Evolutionary conservation across 2,797 vertebrate species (phyloP).

Genomic region (Sebastes iracundus): DNA sequence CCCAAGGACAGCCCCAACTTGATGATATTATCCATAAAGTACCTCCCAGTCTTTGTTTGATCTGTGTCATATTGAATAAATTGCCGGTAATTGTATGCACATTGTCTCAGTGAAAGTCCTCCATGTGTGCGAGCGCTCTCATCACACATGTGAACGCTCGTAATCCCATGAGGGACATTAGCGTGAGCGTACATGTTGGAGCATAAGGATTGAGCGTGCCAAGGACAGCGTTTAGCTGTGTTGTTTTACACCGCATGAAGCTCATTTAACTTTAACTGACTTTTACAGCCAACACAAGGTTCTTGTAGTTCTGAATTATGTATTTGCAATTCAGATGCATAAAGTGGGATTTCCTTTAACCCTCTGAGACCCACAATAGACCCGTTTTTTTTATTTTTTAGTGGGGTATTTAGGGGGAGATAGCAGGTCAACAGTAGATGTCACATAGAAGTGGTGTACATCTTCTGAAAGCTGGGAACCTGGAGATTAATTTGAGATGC

Average conservation of each 20-base stretch:
- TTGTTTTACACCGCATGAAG: conserved; percentile 5
- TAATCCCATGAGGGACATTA: conserved; percentile 49
- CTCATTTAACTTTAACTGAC: conserved; percentile 22
- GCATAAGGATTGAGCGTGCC: conserved; percentile 5
- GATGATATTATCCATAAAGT: conserved; percentile 31
- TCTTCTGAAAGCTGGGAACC: too few relatives aligned
- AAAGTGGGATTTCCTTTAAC: neutral
- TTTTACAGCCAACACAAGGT: neutral
- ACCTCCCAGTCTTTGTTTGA: conserved; percentile 24
- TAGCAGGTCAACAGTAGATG: too few relatives aligned
- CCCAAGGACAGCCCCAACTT: conserved; percentile 45
- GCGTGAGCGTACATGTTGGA: conserved; percentile 25
- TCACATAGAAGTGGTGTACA: too few relatives aligned
- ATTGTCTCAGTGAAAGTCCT: neutral
- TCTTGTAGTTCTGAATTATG: conserved; percentile 1
- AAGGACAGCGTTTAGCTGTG: conserved; percentile 37
- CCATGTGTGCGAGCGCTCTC: neutral
- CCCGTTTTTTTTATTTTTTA: too few relatives aligned
- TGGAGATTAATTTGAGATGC: too few relatives aligned
- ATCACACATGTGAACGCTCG: conserved; percentile 13
- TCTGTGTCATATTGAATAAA: conserved; percentile 31
- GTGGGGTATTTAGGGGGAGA: too few relatives aligned
- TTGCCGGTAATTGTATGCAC: conserved; percentile 3
- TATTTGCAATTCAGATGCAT: conserved; percentile 54
- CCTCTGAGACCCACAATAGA: too few relatives aligned